Base-by-base conservation (phyloP, 2,113 vertebrate genomes). In the Crotalus tigris region DNA sequence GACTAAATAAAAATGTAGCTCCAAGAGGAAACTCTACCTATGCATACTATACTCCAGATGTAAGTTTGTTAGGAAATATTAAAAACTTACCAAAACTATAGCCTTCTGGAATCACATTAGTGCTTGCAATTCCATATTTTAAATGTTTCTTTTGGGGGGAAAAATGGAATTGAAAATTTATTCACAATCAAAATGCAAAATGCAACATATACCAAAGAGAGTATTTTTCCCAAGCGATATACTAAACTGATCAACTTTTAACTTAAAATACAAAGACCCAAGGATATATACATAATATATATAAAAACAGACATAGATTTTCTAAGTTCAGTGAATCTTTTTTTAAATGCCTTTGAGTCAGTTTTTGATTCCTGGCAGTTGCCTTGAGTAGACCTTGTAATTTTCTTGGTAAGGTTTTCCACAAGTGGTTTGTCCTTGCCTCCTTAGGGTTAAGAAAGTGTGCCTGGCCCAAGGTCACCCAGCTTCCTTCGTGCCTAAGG, bases 21-120 rank as follows among this genome's bases (percentile, higher is more conserved):
- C 49, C 86, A 87, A 53, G 46, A 87, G 1, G 46, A 87, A 53
- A 53, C 12, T 87, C 12, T 53, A 29, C 13, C 5, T 51, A 53
- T 81, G 33, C 2, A 39, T 81, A 39, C 1, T 81, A 6, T 81
- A 81, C 1, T 81, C 33, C 11, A n/a, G 3, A 87, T 24, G 7
- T 53, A 51, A n/a, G 26, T 24, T 13, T 69, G 58, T 49, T 81
- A 89, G 54, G 85, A 85, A 53, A 91, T 51, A 93, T 8, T 23
- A 69, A 90, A 13, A 89, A 98, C 99, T 98, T 95, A 99, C 99
- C 98, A 97, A 99, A 99, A 94, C 99, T 97, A 96, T 99, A 99
- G 94, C 97, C 98, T 91, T 97, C 92, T 93, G 98, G 97, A 95
- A 98, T 91, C 93, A 97, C 85, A 54, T 95, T 97, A 88, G 96